Conservation (phyloP, 2,888 invertebrate genomes). For the Polydrusus pterygomalis region DNA sequence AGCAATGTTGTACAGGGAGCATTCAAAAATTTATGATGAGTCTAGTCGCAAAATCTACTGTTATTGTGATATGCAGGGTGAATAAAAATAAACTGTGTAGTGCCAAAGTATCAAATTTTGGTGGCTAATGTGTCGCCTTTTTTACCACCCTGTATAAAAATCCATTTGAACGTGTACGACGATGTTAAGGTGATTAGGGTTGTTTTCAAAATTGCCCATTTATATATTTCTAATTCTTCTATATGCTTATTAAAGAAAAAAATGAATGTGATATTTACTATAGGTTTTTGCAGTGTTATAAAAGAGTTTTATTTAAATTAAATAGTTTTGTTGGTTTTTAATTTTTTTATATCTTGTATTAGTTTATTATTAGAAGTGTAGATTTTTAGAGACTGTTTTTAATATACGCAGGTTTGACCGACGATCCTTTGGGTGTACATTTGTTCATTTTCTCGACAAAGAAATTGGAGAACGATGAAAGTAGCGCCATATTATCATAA, state of each 20-base stretch:
- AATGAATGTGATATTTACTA: slow-evolving; percentile 49
- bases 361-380: background rate
- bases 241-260: slow-evolving; percentile 26
- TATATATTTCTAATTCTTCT: slow-evolving; percentile 4
- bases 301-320: slow-evolving; percentile 14
- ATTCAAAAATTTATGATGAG: slow-evolving; percentile 9
- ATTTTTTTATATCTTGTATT: slow-evolving; percentile 12
- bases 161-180: background rate
- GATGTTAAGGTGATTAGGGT: background rate
- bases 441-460: too few relatives aligned
- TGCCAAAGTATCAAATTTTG: background rate
- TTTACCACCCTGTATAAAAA: slow-evolving; percentile 3
- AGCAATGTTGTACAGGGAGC: slow-evolving; percentile 37
- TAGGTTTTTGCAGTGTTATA: slow-evolving; percentile 43
- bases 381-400: background rate
- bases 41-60: slow-evolving; percentile 23
- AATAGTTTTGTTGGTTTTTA: slow-evolving; percentile 18
- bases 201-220: slow-evolving; percentile 2
- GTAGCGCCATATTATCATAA: too few relatives aligned
- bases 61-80: slow-evolving; percentile 8
- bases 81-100: background rate
- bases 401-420: too few relatives aligned
- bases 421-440: too few relatives aligned
- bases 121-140: background rate
- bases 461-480: too few relatives aligned